phyloP scores from a whole-genome alignment of 2,113 vertebrate species.

The Lasiurus cinereus region DNA sequence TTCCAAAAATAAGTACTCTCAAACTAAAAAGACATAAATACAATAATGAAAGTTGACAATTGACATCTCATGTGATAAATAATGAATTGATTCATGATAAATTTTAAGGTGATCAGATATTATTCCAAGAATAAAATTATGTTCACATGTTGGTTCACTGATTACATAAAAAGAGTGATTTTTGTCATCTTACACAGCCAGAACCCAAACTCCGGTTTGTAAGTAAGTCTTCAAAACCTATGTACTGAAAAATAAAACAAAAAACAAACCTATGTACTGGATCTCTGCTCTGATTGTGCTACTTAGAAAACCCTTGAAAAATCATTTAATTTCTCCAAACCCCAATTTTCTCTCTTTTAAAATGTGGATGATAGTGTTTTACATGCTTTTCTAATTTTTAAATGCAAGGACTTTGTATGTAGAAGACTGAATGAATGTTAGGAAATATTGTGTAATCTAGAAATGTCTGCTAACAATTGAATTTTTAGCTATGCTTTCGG shows the following conservation, averaged over 20 bases:
- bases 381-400: background rate
- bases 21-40: constrained; percentile 27
- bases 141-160: background rate
- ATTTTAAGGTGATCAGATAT: background rate
- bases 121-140: background rate
- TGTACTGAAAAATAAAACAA: background rate
- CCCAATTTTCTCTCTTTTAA: background rate
- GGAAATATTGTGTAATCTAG: background rate
- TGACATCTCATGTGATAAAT: background rate
- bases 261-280: background rate
- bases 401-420: background rate
- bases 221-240: background rate
- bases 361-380: background rate
- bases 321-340: background rate
- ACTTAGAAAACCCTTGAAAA: background rate
- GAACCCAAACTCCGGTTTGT: background rate
- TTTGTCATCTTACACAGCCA: background rate
- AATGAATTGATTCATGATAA: background rate
- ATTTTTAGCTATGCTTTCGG: background rate
- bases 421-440: background rate
- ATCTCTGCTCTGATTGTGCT: background rate
- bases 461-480: background rate
- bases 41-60: background rate
- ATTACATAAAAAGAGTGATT: background rate
- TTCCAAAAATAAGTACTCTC: background rate